These are phyloP conservation scores for Abramis brama DNA, from an alignment of 2,113 vertebrate genomes.

Conservation along the genomic window DNA sequence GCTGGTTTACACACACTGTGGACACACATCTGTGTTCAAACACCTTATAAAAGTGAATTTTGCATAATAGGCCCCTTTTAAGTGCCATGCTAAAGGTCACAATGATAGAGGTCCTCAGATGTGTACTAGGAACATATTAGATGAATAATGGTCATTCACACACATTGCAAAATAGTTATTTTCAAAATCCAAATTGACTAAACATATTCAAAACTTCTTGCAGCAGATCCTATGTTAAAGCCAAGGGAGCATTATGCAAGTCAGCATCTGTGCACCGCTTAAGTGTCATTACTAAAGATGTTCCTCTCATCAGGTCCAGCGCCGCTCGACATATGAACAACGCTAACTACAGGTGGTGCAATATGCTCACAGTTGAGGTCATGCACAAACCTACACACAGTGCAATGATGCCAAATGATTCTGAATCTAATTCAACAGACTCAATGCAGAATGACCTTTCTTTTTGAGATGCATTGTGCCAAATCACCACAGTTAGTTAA, in stretches of 20 bases:
- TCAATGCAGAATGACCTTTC: neutral
- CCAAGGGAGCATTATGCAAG: constrained; percentile 13
- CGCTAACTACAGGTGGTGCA: constrained; percentile 40
- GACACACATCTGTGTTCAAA: too few species aligned
- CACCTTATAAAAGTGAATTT: too few species aligned
- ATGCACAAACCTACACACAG: neutral
- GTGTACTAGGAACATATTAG: neutral
- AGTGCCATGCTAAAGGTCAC: neutral
- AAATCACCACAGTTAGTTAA: neutral
- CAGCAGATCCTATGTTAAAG: neutral
- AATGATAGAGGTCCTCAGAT: neutral
- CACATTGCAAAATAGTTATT: neutral
- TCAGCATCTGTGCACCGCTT: neutral
- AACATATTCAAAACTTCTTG: neutral
- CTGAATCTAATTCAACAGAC: neutral
- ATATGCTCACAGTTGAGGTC: neutral
- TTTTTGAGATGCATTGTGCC: neutral
- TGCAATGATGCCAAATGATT: neutral
- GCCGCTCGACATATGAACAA: neutral
- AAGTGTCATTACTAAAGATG: neutral
- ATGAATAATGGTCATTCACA: neutral
- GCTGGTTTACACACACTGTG: too few species aligned
- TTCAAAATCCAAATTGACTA: neutral
- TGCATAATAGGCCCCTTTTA: neutral
- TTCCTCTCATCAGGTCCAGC: neutral